Percentiles rank a stretch among this genome's conserved stretches.
Conservation (phyloP, 2,888 invertebrate species). For the Acrobeloides nanus region DNA sequence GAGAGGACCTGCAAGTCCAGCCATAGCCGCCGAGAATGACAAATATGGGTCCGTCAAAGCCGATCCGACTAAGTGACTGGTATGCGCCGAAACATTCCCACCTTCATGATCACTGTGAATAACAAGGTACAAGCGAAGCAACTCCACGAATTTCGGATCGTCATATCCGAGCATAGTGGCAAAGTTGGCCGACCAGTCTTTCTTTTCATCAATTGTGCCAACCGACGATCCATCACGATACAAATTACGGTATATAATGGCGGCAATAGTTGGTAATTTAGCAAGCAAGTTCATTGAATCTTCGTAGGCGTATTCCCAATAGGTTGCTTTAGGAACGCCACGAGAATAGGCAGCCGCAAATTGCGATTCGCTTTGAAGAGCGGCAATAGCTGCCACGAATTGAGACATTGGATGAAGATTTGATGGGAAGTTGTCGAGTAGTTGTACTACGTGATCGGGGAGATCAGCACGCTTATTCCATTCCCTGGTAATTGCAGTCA, state of each 20-base stretch:
- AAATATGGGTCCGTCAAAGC: conserved; percentile 84
- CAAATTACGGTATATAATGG: conserved; percentile 83
- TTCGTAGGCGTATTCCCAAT: conserved; percentile 73
- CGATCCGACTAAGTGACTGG: conserved; percentile 84
- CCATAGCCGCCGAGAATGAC: conserved; percentile 82
- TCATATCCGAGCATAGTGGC: conserved; percentile 79
- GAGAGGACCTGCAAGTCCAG: conserved; percentile 86
- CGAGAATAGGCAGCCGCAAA: conserved; percentile 81
- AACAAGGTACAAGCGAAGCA: conserved; percentile 77
- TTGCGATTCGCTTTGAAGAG: conserved; percentile 81
- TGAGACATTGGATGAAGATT: conserved; percentile 90
- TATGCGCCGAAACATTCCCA: conserved; percentile 90
- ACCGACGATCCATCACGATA: conserved; percentile 77
- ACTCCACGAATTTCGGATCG: conserved; percentile 73
- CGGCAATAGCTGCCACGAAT: conserved; percentile 76
- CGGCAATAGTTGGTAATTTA: conserved; percentile 84
- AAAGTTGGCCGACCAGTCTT: conserved; percentile 84
- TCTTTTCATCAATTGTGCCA: conserved; percentile 76
- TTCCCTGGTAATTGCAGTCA: conserved; percentile 67
- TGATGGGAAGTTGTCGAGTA: conserved; percentile 82
- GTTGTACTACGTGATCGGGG: conserved; percentile 82
- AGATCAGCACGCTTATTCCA: conserved; percentile 81
- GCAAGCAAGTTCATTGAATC: conserved; percentile 90
- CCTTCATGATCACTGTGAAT: conserved; percentile 79
- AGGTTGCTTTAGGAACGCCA: conserved; percentile 76